These are phyloP conservation scores for Oreochromis mossambicus DNA, from an alignment of 2,797 vertebrate species.

Conservation along the genomic window DNA sequence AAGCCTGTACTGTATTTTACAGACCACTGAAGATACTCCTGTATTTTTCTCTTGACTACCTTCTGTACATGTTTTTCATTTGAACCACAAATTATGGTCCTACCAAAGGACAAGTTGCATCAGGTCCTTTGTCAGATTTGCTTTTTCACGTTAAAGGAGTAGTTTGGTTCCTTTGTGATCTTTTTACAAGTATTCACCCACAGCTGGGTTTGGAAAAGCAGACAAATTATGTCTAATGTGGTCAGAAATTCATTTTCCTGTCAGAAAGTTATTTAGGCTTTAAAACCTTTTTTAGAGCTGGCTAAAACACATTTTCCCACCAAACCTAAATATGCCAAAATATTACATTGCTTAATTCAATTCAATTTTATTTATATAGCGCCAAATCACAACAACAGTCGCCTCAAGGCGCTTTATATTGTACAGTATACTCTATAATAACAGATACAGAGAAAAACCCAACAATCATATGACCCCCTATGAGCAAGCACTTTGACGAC, in stretches of 20 bases:
- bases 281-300: background rate
- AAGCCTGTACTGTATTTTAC: background rate
- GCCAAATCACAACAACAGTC: too few relatives aligned
- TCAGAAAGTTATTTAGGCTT: background rate
- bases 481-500: too few relatives aligned
- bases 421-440: too few relatives aligned
- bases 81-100: background rate
- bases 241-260: background rate
- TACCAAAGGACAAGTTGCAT: background rate
- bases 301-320: accelerated
- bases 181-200: background rate
- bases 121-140: background rate
- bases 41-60: background rate
- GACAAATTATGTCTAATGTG: background rate
- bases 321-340: background rate
- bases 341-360: background rate
- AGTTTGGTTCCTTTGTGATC: background rate
- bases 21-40: background rate
- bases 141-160: background rate
- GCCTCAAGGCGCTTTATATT: too few relatives aligned
- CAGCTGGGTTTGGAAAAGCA: background rate
- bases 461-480: too few relatives aligned
- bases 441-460: too few relatives aligned
- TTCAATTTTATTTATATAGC: too few relatives aligned
- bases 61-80: background rate